These are phyloP conservation scores for Epirrhoe alternata DNA, from an alignment of 2,888 invertebrate genomes.

Conservation along the genomic window DNA sequence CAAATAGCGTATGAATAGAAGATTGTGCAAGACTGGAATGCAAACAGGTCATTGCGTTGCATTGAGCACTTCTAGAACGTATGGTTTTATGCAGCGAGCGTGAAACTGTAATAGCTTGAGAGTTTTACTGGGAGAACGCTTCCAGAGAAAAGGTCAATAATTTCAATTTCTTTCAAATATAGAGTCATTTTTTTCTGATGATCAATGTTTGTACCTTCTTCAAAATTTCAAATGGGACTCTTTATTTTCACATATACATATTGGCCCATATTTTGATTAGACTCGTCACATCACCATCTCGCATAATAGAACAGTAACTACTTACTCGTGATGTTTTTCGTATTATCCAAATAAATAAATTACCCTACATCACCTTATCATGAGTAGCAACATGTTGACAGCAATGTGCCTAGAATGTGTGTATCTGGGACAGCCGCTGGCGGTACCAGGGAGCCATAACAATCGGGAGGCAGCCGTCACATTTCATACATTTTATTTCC, in stretches of 20 bases:
- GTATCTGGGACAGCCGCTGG: neutral
- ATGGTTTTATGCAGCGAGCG: conserved; percentile 4
- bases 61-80: neutral
- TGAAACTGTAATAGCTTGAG: conserved; percentile 3
- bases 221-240: too few species aligned
- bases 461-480: conserved; percentile 1
- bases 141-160: neutral
- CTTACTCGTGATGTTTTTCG: too few species aligned
- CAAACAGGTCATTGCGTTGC: neutral
- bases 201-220: too few species aligned
- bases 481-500: conserved; percentile 22
- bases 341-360: too few species aligned
- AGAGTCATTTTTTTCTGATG: neutral
- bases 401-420: neutral
- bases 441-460: neutral
- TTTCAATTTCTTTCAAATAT: neutral
- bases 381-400: neutral
- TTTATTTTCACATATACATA: too few species aligned
- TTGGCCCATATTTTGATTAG: too few species aligned
- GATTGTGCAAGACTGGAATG: neutral
- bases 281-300: too few species aligned
- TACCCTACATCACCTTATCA: too few species aligned
- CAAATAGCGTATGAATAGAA: conserved; percentile 10
- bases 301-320: too few species aligned
- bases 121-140: neutral